Evolutionary conservation across 2,797 vertebrate genomes (phyloP), one percentile per base, ranked within the genome.

Genomic region (Sebastiscus albofasciatus): DNA sequence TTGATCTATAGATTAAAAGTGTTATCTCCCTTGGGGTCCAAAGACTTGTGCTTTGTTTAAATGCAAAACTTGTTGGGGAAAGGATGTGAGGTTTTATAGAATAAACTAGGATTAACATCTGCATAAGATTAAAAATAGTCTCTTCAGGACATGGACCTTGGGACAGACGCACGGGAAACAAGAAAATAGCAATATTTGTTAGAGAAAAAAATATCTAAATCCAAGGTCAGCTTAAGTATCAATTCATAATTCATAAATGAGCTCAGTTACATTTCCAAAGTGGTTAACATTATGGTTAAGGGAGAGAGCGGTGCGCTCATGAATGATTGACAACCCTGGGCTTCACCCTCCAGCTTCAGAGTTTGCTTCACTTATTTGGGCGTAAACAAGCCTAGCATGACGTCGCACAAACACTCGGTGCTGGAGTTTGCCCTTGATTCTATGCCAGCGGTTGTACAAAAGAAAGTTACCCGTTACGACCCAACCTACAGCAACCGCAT

Each of bases 321-420:
- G 61, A 89, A 92, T 88, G 86, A 91, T 82, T 88, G 88, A 90
- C 80, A 78, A 82, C 9, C n/a, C 33, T 14, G 8, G 46, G 62
- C 22, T 84, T 84, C 6, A 24, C 69, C 83, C 62, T 59, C 61
- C 26, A 72, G 83, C 87, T 67, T 75, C 49, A 42, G 60, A 65
- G 52, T 76, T 80, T 34, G 65, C 77, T 59, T 77, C 68, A 55
- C 67, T 82, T 69, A n/a, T 78, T 83, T 39, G 59, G 34, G 52
- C 67, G 29, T 75, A 80, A 79, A 86, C 66, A 90, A 72, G 61
- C 61, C n/a, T 36, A 39, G 58, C 79, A 24, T 70, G 72, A 81
- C 31, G 18, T 54, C 8, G n/a, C 39, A 61, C 13, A 78, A 85
- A 52, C 64, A 26, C 2, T 11, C 34, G 33, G 20, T 9, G 2